Conservation (phyloP, 92 coral and sea anemone genomes). For the Ricordea florida region DNA sequence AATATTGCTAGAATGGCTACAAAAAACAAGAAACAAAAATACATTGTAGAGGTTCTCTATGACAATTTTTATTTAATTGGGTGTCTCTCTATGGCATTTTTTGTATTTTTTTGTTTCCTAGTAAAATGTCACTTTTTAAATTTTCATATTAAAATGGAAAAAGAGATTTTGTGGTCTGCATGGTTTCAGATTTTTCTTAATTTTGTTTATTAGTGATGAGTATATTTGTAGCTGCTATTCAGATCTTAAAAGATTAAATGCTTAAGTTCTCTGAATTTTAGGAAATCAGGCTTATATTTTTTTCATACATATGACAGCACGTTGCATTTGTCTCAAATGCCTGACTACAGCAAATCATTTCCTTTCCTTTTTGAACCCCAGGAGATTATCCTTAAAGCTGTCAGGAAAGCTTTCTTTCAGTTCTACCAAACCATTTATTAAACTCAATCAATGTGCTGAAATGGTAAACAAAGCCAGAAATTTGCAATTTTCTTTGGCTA, state of each 20-base stretch:
- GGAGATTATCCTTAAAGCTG: constrained; percentile 10
- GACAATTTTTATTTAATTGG: no score
- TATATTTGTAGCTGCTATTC: background rate
- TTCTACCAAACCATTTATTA: constrained; percentile 12
- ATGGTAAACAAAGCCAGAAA: constrained; percentile 25
- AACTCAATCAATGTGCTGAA: constrained; percentile 14
- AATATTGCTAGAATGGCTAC: background rate
- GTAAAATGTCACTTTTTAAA: constrained; percentile 16
- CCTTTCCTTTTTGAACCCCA: constrained; percentile 24
- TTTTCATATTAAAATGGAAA: background rate
- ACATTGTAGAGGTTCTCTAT: no score
- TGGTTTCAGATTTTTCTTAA: background rate
- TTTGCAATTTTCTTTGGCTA: constrained; percentile 65
- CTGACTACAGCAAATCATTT: background rate
- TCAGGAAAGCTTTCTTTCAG: background rate
- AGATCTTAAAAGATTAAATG: background rate
- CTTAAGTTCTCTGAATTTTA: background rate
- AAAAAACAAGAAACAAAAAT: no score
- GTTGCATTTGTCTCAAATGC: constrained; percentile 8
- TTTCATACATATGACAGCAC: background rate
- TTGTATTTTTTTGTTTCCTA: background rate
- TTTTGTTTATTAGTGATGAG: background rate
- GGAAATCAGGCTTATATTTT: background rate
- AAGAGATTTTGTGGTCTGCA: background rate
- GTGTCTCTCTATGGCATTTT: background rate